phyloP scores from a whole-genome alignment of 1,140 invertebrate genomes.

The Himalopsyche phryganea region DNA sequence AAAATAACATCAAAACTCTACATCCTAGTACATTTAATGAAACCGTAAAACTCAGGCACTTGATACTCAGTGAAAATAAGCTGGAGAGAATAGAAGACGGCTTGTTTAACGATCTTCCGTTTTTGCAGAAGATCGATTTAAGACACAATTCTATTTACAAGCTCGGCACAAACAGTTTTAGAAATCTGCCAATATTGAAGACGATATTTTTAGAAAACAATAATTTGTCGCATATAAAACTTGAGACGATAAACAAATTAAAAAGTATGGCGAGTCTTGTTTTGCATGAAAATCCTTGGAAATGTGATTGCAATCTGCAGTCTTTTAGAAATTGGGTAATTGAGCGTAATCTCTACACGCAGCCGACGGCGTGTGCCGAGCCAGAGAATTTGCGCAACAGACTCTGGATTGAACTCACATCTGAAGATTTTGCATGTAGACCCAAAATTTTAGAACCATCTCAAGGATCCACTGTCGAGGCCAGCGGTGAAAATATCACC shows the following conservation, averaged over 20 bases:
- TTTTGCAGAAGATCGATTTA: conserved; percentile 72
- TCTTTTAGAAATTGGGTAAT: conserved; percentile 74
- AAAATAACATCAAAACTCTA: conserved; percentile 68
- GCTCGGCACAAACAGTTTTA: conserved; percentile 69
- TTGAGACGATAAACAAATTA: conserved; percentile 58
- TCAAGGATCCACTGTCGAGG: conserved; percentile 52
- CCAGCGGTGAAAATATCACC: conserved; percentile 65
- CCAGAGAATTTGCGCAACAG: conserved; percentile 64
- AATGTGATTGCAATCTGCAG: conserved; percentile 81
- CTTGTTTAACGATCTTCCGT: conserved; percentile 70
- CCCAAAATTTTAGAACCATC: conserved; percentile 65
- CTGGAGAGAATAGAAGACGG: conserved; percentile 67
- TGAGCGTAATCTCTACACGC: conserved; percentile 65
- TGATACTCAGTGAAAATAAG: conserved; percentile 71
- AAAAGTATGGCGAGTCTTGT: conserved; percentile 68
- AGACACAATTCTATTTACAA: conserved; percentile 67
- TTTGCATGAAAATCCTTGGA: conserved; percentile 80
- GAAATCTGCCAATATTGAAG: conserved; percentile 63
- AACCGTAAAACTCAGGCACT: conserved; percentile 63
- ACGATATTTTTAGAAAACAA: conserved; percentile 70
- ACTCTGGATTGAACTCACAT: conserved; percentile 66
- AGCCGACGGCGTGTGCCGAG: conserved; percentile 66
- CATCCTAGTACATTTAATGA: conserved; percentile 69
- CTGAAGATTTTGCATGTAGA: conserved; percentile 79
- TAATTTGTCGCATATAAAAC: conserved; percentile 61